Conservation (phyloP, 2,113 vertebrate species). For the Perccottus glenii region DNA sequence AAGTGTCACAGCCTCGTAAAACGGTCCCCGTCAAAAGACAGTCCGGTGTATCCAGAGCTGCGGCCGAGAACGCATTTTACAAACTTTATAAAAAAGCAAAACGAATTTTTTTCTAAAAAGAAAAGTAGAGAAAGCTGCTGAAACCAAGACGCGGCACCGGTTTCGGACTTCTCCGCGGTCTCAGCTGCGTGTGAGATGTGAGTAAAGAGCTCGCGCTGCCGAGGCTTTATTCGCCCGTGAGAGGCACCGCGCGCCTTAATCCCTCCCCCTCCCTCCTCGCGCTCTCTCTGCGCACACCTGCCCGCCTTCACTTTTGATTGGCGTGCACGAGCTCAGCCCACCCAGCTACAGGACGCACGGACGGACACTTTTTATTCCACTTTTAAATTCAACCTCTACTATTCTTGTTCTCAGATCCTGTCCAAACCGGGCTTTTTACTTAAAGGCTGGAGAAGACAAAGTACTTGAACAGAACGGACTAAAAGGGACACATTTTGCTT, state of each 20-base stretch:
- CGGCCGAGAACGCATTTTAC: neutral
- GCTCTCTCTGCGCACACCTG: slow-evolving; percentile 7
- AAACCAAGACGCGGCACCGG: neutral
- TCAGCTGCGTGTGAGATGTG: slow-evolving; percentile 53
- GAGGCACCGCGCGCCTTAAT: slow-evolving; percentile 63
- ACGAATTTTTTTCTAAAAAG: neutral
- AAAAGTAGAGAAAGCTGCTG: neutral
- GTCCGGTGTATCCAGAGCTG: slow-evolving; percentile 2
- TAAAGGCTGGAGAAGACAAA: slow-evolving; percentile 48
- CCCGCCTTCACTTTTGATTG: slow-evolving; percentile 72
- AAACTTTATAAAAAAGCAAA: neutral
- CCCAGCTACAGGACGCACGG: slow-evolving; percentile 25
- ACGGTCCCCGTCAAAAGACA: neutral
- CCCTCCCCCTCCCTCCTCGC: slow-evolving; percentile 22
- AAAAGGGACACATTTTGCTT: neutral
- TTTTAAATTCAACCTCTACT: slow-evolving; percentile 18
- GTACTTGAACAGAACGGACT: neutral
- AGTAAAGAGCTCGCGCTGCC: slow-evolving; percentile 69
- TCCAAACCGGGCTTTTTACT: too few species aligned
- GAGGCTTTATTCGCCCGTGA: slow-evolving; percentile 73
- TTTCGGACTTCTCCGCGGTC: slow-evolving; percentile 1
- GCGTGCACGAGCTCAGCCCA: slow-evolving; percentile 69
- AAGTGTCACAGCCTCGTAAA: neutral
- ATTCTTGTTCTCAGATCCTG: too few species aligned
- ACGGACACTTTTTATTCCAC: neutral